Base-by-base conservation (phyloP, 2,797 vertebrate genomes). In the Cryptoblepharus egeriae region DNA sequence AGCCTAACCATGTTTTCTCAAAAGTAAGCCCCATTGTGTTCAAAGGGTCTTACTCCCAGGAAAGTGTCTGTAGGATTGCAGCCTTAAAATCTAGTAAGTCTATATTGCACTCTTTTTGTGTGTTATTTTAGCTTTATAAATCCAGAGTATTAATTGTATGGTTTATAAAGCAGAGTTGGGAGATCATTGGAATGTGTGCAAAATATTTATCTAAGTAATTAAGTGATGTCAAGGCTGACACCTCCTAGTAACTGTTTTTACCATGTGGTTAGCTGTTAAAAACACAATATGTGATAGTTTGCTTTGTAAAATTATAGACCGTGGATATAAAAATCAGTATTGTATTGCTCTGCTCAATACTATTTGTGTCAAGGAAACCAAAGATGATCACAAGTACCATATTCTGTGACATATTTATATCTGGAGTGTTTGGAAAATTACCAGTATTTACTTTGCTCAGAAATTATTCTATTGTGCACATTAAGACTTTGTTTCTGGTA, bases 51-150 rank as follows among this genome's bases (percentile, higher is more conserved):
- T n/a, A n/a, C n/a, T n/a, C n/a, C n/a, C n/a, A n/a, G n/a, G n/a
- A n/a, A n/a, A n/a, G n/a, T n/a, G n/a, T n/a, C n/a, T 67, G 32
- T 67, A 35, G 64, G 10, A 24, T 10, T 5, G 39, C 3, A 10
- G 8, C 65, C 24, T 68, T 68, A 9, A 37, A 68, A 68, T 39
- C 32, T 68, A 18, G 32, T 39, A 20, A 37, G n/a, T 55, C 18
- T 32, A 28, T n/a, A 28, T 64, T 28, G 1, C 0, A 67, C 49
- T 65, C 42, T 75, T 70, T 52, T 61, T n/a, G 1, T 81, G 68
- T 70, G 87, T 74, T 79, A 57, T 84, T 30, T 87, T 69, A n/a
- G 67, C 75, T 85, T 71, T 80, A 45, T 58, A 70, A 87, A 81
- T 74, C 26, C 63, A 80, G 89, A 75, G 4, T 30, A 61, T 79